Evolutionary conservation across 2,888 invertebrate species (phyloP).

Genomic region (Ochlodes sylvanus): DNA sequence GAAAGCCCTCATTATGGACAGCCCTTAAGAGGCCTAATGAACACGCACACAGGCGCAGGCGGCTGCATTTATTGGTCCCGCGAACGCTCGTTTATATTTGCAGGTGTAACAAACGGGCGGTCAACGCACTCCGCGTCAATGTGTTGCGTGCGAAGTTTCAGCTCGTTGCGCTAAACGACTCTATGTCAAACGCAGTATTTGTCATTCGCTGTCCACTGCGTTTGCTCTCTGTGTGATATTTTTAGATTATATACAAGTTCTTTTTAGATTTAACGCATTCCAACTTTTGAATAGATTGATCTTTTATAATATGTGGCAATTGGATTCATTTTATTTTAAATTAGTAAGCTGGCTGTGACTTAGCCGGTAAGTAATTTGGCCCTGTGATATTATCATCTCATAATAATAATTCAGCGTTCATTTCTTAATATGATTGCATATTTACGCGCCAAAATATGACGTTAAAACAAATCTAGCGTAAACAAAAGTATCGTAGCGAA

Average conservation of each 20-base stretch:
- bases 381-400: no score
- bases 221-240: not conserved
- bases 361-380: no score
- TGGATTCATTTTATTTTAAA: no score
- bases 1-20: slow-evolving; percentile 6
- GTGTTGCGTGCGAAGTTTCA: slow-evolving; percentile 49
- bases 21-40: slow-evolving; percentile 48
- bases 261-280: no score
- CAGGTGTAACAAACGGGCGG: slow-evolving; percentile 78
- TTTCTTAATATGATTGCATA: no score
- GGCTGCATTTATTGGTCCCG: slow-evolving; percentile 60
- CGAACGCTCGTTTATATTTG: slow-evolving; percentile 71
- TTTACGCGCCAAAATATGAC: not conserved
- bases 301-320: no score
- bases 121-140: slow-evolving; percentile 68
- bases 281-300: no score
- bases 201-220: not conserved
- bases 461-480: not conserved
- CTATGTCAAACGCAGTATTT: slow-evolving; percentile 13
- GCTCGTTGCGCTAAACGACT: not conserved
- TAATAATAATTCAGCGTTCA: no score
- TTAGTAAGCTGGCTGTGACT: no score
- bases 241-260: no score
- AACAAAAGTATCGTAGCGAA: slow-evolving; percentile 5
- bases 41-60: slow-evolving; percentile 57